phyloP scores from a whole-genome alignment of 1,140 invertebrate genomes.

The Yoshiicerus persimilis region DNA sequence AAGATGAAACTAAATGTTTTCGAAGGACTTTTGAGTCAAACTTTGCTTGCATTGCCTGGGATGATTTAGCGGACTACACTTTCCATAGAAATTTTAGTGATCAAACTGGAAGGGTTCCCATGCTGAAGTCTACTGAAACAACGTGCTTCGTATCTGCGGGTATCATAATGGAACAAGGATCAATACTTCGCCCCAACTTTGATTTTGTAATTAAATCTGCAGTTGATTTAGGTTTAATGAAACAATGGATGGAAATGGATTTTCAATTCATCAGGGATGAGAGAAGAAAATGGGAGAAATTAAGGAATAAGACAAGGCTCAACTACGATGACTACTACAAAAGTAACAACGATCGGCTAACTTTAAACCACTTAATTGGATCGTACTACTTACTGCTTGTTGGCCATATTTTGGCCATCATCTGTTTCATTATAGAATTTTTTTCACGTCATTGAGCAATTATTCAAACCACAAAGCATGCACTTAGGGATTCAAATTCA shows the following conservation, averaged over 20 bases:
- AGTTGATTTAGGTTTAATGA: background rate
- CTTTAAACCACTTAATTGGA: too few relatives aligned
- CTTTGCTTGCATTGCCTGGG: too few relatives aligned
- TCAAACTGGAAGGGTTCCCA: background rate
- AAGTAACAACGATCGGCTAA: too few relatives aligned
- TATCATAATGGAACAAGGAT: background rate
- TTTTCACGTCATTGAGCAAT: too few relatives aligned
- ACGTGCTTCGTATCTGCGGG: conserved; percentile 18
- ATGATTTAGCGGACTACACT: background rate
- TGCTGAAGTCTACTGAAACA: background rate
- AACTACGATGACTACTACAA: background rate
- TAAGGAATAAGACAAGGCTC: background rate
- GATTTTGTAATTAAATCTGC: background rate
- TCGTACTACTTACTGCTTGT: too few relatives aligned
- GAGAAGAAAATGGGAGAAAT: background rate
- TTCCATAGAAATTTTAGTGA: conserved; percentile 24
- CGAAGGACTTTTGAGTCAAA: background rate
- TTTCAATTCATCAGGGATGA: background rate
- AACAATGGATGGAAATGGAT: background rate
- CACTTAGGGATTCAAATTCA: too few relatives aligned
- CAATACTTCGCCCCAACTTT: conserved; percentile 1
- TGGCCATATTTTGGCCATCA: too few relatives aligned
- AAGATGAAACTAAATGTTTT: conserved; percentile 5
- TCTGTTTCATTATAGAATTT: too few relatives aligned
- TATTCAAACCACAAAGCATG: too few relatives aligned